Conservation (phyloP, 1,140 invertebrate genomes). For the Penaeus japonicus region DNA sequence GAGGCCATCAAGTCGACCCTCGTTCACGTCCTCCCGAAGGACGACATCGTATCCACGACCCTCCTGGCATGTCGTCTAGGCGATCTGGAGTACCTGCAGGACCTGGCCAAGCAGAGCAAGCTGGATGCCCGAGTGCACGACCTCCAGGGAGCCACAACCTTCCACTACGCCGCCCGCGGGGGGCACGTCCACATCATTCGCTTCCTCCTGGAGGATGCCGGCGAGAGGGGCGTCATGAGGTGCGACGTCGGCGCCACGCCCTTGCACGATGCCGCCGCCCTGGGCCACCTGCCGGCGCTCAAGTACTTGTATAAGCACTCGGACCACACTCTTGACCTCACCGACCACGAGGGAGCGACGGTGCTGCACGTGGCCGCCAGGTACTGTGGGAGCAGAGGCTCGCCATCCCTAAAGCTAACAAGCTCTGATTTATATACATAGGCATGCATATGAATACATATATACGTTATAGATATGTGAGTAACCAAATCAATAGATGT, state of each 20-base stretch:
- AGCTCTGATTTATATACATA: too few relatives aligned
- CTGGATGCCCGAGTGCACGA: slow-evolving; percentile 4
- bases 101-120: slow-evolving; percentile 28
- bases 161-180: slow-evolving; percentile 44
- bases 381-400: background rate
- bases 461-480: too few relatives aligned
- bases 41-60: slow-evolving; percentile 47
- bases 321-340: slow-evolving; percentile 9
- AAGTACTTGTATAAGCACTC: slow-evolving; percentile 34
- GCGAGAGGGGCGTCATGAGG: background rate
- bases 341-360: slow-evolving; percentile 29
- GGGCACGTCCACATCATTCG: slow-evolving; percentile 31
- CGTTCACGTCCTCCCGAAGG: slow-evolving; percentile 39
- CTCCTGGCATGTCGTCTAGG: slow-evolving; percentile 45
- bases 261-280: slow-evolving; percentile 43
- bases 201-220: slow-evolving; percentile 25
- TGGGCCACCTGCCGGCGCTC: slow-evolving; percentile 27
- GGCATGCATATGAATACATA: too few relatives aligned
- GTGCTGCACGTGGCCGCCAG: slow-evolving; percentile 45
- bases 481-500: too few relatives aligned
- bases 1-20: slow-evolving; percentile 37
- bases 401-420: background rate
- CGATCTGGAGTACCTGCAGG: slow-evolving; percentile 45
- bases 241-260: slow-evolving; percentile 43
- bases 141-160: slow-evolving; percentile 31